Conservation (phyloP, 2,888 invertebrate genomes). For the Thymelicus acteon region DNA sequence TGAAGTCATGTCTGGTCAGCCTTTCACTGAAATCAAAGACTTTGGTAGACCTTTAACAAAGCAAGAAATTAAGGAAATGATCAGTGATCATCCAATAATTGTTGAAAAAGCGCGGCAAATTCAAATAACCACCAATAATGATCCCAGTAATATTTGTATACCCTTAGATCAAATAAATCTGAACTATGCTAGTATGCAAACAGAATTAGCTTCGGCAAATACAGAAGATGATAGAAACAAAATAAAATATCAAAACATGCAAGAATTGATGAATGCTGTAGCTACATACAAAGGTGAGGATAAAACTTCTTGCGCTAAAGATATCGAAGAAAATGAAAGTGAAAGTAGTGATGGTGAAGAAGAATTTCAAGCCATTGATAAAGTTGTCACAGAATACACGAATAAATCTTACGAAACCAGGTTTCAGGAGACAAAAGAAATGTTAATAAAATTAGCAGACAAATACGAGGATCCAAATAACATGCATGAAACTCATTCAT, state of each 20-base stretch:
- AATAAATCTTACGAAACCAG: conserved; percentile 75
- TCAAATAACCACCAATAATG: conserved; percentile 61
- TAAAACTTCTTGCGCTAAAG: conserved; percentile 30
- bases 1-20: conserved; percentile 79
- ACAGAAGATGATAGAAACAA: conserved; percentile 55
- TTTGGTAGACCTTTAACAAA: conserved; percentile 60
- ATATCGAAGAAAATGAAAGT: conserved; percentile 44
- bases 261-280: conserved; percentile 61
- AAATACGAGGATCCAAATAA: conserved; percentile 58
- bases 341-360: conserved; percentile 56
- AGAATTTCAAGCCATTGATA: conserved; percentile 71
- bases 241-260: conserved; percentile 71
- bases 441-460: conserved; percentile 71
- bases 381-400: conserved; percentile 70
- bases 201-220: conserved; percentile 60
- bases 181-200: conserved; percentile 58
- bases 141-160: conserved; percentile 53
- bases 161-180: conserved; percentile 69
- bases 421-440: conserved; percentile 73
- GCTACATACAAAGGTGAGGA: conserved; percentile 55
- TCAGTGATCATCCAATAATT: conserved; percentile 69
- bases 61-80: conserved; percentile 64
- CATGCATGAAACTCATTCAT: conserved; percentile 29
- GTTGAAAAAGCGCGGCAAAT: conserved; percentile 75
- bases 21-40: conserved; percentile 69